Evolutionary conservation across 1,140 invertebrate species (phyloP), one percentile per base, ranked within the genome.

Genomic region (Manduca sexta): DNA sequence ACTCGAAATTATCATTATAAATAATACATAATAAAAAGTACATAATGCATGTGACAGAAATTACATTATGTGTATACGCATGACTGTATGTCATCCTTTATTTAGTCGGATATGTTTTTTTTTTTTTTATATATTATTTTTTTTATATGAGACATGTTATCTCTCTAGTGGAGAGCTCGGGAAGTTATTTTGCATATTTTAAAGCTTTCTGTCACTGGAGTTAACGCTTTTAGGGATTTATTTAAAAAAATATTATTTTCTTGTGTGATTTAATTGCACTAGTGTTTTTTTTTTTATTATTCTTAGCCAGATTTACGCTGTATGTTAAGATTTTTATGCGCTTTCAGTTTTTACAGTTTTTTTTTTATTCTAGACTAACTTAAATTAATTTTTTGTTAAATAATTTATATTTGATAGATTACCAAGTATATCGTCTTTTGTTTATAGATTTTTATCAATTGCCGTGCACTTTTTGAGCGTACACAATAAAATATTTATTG

Each of bases 101-200:
- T 56, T 51, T 61, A 46, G n/a, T 52, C 31, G 43, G 18, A 47
- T 34, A 56, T 42, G n/a, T 63, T 60, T 54, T 59, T 52, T 64
- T 62, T 52, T 58, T 53, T 58, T 69, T 58, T 67, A 52, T 66
- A 52, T 66, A 58, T 71, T 56, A 62, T 59, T 68, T 61, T 71
- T 66, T 67, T 58, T 67, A 60, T 66, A 65, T 67, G 49, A 73
- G 45, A 67, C 53, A 64, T 63, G 31, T 45, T 76, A 72, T 66
- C 82, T 85, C 78, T 80, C 78, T 78, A 69, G 82, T 85, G 82
- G 82, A 85, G 82, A 84, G 82, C 82, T 85, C 82, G 72, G 80
- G 82, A 85, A 85, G 82, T 61, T 75, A 52, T 51, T 50, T 55
- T 76, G 66, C 54, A 59, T 66, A 51, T 59, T 67, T 59, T 60